Evolutionary conservation across 2,113 vertebrate genomes (phyloP), one percentile per base, ranked within the genome.

Genomic region (Hyaena hyaena): DNA sequence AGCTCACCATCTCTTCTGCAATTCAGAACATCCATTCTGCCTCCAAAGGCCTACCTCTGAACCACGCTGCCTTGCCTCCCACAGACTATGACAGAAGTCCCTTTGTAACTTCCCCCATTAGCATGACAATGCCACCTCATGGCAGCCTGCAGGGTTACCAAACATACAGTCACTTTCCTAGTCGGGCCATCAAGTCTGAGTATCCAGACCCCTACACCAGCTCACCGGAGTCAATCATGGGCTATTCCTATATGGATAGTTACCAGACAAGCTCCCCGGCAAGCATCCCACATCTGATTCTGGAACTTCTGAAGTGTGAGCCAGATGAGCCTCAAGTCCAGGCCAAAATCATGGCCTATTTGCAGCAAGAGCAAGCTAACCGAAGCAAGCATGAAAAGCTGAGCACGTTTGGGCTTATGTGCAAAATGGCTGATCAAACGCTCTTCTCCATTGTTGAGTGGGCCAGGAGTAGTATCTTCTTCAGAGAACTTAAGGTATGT

Each of bases 351-450:
- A 99, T 99, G 98, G 98, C 99, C 9, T 99, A 99, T 81, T 97
- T 99, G 98, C 99, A 99, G 98, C 99, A 99, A 98, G 99, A 99
- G 96, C 99, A 99, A 98, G 99, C 99, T 28, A 99, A 99, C 98
- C 99, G 99, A 74, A 98, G 99, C 98, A 99, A 99, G 95, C 99
- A 99, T 0, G 99, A 99, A 97, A 99, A 99, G 98, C 99, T 99
- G 98, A 99, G 99, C 98, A 99, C 99, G 0, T 99, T 99, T 48
- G 99, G 99, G 93, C 99, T 99, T 82, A 99, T 99, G 99, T 99
- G 99, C 98, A 99, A 99, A 99, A 99, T 99, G 99, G 99, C 99
- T 0, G 99, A 99, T 98, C 99, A 99, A 98, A 99, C 99, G 1
- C 99, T 99, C 91, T 99, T 99, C 99, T 99, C 99, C 97, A 99